Evolutionary conservation across 2,113 vertebrate species (phyloP), one percentile per base, ranked within the genome.

Genomic region (Cynoglossus semilaevis): DNA sequence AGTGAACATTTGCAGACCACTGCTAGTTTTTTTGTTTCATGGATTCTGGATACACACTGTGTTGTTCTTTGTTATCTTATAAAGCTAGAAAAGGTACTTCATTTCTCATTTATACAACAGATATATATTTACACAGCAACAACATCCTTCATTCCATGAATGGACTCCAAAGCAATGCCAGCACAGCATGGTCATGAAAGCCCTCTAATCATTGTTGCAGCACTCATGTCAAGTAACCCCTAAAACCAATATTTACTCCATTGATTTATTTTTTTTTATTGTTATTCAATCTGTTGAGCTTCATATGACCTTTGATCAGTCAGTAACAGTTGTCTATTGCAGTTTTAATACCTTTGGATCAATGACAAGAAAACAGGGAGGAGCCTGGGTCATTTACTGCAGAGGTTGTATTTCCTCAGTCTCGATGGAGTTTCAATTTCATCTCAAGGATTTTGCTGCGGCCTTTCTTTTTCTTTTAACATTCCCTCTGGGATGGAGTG

Each of bases 321-420:
- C 11, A 53, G 63, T 62, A 73, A 84, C 53, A 63, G 54, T 78
- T 80, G 62, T 74, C 68, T 66, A 54, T 83, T 69, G 76, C 58
- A 54, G 67, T 79, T 81, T 72, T 77, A 79, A 83, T 84, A 74
- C 56, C 62, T 58, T 79, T 51, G 79, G 81, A 85, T 84, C 80
- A 71, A 80, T 80, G 71, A 60, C 58, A 77, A 77, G n/a, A n/a
- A 64, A 3, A 47, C 22, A 29, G 22, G 22, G 22, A 22, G 29
- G 53, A 22, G 55, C 17, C 12, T 40, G 61, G 59, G 70, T 81
- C 60, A 76, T 82, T 50, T 60, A 74, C 72, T 72, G 72, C 67
- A 17, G 57, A 48, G 62, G 53, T 69, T 76, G 52, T 74, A 64
- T 67, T 72, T 72, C 64, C 52, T 74, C 49, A 7, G 11, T 45